Evolutionary conservation across 2,888 invertebrate genomes (phyloP), one percentile per base, ranked within the genome.

Genomic region (Aethes cnicana): DNA sequence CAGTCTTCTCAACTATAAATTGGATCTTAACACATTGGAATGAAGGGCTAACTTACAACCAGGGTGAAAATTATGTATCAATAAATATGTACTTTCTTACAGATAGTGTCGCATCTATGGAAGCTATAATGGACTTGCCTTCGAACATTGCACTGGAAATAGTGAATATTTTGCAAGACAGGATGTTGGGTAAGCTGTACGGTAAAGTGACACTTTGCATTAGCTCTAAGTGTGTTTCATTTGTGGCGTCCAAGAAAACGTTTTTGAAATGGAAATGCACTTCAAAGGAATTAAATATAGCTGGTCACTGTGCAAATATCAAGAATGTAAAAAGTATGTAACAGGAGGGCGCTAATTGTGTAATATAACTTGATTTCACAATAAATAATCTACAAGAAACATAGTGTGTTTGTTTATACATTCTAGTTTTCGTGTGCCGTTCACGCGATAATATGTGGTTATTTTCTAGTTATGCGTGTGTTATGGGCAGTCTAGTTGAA

Each of bases 191-290:
- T 4, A 84, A 84, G 56, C 56, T 86, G 52, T 87, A 75, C 57
- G 88, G 88, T 18, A 88, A 86, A 59, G 76, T 75, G 35, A 87
- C 88, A 6, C 64, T 89, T 39, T 88, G 88, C 53, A 83, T 86
- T 25, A 74, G 64, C 54, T 54, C 72, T 4, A 89, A 88, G 65
- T 89, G 89, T 56, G 75, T 77, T 12, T 81, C 77, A 17, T 80
- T 87, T 36, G 65, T 68, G 9, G 69, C 79, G 30, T 69, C 71
- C 11, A 86, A 84, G 63, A 89, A 86, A 66, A 66, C 55, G 20
- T 84, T 86, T 55, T 54, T 73, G 7, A 84, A 82, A 64, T 64
- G 69, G 11, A 81, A 82, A 68, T 89, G 88, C 62, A 68, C 67
- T 26, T 52, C 60, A 7, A 88, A 87, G 61, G 79, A 81, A 47